A percentile compares a stretch with the other conserved stretches of the same genome.
These are phyloP conservation scores for Dendrocopos noguchii DNA, from an alignment of 2,113 vertebrate species.

Conservation along the genomic window DNA sequence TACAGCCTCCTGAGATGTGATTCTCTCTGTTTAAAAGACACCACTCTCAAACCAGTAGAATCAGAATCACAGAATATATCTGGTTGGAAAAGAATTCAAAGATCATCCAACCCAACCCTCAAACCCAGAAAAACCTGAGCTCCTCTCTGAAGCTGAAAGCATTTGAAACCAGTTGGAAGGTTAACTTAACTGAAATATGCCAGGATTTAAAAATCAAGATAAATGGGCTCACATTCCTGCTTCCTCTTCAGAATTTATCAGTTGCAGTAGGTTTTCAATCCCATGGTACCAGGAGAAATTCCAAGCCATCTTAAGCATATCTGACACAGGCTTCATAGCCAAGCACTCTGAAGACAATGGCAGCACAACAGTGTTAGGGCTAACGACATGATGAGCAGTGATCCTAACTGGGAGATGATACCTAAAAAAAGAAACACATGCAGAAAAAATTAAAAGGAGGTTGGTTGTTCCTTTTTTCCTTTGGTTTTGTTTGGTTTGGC, in stretches of 20 bases:
- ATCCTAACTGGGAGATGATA: slow-evolving; percentile 87
- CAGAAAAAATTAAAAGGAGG: no score
- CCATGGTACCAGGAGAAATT: slow-evolving; percentile 90
- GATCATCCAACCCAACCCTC: no score
- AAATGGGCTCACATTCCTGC: slow-evolving; percentile 76
- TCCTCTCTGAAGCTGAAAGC: neutral
- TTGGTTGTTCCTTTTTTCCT: neutral
- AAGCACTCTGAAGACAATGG: slow-evolving; percentile 82
- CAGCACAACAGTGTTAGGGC: slow-evolving; percentile 85
- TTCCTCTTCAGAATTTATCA: slow-evolving; percentile 47
- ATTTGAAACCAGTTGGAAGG: neutral
- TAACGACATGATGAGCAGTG: slow-evolving; percentile 87
- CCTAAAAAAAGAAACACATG: slow-evolving; percentile 58
- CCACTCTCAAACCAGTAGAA: neutral
- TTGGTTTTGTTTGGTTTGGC: neutral
- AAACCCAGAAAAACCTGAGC: neutral
- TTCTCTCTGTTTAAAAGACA: neutral
- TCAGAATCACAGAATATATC: no score
- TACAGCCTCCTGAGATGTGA: neutral
- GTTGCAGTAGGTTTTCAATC: slow-evolving; percentile 78
- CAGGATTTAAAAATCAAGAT: neutral
- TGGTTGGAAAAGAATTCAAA: no score
- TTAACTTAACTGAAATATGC: neutral
- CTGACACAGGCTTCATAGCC: slow-evolving; percentile 77
- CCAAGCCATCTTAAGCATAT: slow-evolving; percentile 89